phyloP scores from a whole-genome alignment of 37 sponge, comb jelly and placozoan genomes.

The Geodia barretti region DNA sequence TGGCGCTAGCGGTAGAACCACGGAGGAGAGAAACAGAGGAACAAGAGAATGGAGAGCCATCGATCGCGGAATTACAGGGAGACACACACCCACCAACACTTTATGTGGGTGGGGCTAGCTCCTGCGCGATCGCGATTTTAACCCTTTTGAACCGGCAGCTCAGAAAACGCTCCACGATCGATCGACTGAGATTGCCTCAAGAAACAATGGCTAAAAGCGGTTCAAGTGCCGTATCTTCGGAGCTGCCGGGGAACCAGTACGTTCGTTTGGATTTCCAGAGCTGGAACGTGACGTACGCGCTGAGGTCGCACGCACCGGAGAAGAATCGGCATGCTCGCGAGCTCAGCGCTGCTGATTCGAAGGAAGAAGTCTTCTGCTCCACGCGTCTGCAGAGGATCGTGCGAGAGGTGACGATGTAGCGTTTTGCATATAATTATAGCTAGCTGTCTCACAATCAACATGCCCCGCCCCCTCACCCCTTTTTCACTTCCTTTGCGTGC shows the following conservation, averaged over 20 bases:
- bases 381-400: slow-evolving; percentile 52
- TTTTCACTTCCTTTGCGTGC: too few relatives aligned
- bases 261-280: slow-evolving; percentile 23
- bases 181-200: too few relatives aligned
- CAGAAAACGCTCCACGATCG: too few relatives aligned
- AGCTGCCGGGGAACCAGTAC: slow-evolving; percentile 10
- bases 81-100: neutral
- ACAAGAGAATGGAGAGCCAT: too few relatives aligned
- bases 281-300: slow-evolving; percentile 42
- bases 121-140: too few relatives aligned
- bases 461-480: neutral
- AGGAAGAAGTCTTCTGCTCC: slow-evolving; percentile 50
- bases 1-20: too few relatives aligned
- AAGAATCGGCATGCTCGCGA: slow-evolving; percentile 9
- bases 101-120: too few relatives aligned
- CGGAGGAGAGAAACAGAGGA: too few relatives aligned
- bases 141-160: too few relatives aligned
- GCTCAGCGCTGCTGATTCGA: slow-evolving; percentile 32
- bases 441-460: neutral
- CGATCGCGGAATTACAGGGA: too few relatives aligned
- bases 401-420: slow-evolving; percentile 24
- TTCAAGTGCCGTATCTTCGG: neutral
- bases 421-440: neutral
- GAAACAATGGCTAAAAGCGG: too few relatives aligned
- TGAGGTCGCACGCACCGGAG: slow-evolving; percentile 46